These are phyloP conservation scores for Neocloeon triangulifer DNA, from an alignment of 1,140 invertebrate species.

Conservation along the genomic window DNA sequence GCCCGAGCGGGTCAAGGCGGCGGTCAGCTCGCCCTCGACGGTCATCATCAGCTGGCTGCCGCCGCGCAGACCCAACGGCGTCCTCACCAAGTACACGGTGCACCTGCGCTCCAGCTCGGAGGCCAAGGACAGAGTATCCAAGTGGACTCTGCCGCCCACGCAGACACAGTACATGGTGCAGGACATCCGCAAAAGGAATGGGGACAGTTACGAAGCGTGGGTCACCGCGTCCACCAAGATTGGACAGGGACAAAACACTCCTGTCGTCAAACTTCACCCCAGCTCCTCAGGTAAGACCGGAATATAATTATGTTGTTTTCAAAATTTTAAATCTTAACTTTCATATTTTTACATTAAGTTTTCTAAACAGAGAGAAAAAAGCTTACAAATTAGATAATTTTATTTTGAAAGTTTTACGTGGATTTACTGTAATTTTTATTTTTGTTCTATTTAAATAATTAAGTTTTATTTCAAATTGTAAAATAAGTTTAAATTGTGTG, in stretches of 20 bases:
- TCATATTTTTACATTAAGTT: no score
- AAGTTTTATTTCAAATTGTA: no score
- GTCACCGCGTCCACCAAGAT: slow-evolving; percentile 14
- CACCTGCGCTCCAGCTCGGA: slow-evolving; percentile 8
- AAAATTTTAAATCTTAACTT: no score
- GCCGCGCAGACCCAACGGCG: slow-evolving; percentile 23
- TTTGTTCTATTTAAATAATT: no score
- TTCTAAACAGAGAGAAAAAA: no score
- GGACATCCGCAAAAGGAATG: slow-evolving; percentile 25
- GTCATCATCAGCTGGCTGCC: slow-evolving; percentile 22
- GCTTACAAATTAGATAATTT: no score
- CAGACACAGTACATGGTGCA: slow-evolving; percentile 27
- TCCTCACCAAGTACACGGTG: slow-evolving; percentile 19
- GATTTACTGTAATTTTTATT: no score
- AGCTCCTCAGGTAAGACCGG: slow-evolving; percentile 1
- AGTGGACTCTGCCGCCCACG: slow-evolving; percentile 16
- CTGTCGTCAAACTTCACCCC: background rate
- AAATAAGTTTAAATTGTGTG: no score
- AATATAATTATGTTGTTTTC: no score
- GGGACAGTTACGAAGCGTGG: slow-evolving; percentile 25
- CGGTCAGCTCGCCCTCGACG: slow-evolving; percentile 17
- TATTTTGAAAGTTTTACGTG: no score
- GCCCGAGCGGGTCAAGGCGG: slow-evolving; percentile 22
- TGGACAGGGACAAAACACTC: slow-evolving; percentile 8
- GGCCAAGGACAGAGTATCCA: no score